Conservation (phyloP, 2,797 vertebrate genomes). For the Octomys mimax region DNA sequence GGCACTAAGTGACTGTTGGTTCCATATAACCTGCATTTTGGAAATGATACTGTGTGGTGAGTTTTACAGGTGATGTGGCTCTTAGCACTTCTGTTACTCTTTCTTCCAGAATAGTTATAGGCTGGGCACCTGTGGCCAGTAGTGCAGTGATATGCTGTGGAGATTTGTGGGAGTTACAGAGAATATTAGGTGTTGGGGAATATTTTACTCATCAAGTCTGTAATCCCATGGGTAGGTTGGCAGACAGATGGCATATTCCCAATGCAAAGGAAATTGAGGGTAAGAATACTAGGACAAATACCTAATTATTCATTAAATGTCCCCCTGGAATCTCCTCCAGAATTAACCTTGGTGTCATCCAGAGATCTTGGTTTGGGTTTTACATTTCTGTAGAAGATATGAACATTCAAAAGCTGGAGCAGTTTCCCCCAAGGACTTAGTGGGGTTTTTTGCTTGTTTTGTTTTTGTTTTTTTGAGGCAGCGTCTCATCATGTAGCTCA, state of each 20-base stretch:
- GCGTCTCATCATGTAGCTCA: neutral
- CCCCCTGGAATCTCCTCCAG: neutral
- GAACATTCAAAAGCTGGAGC: slow-evolving; percentile 51
- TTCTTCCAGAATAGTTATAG: slow-evolving; percentile 20
- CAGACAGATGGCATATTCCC: slow-evolving; percentile 60
- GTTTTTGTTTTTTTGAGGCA: neutral
- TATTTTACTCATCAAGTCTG: slow-evolving; percentile 33
- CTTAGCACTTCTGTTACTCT: neutral
- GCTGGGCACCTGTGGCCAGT: neutral
- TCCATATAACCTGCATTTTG: neutral
- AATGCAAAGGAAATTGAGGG: slow-evolving; percentile 48
- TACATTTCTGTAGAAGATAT: neutral
- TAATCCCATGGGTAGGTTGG: slow-evolving; percentile 59
- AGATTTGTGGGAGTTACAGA: slow-evolving; percentile 28
- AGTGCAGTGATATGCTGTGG: neutral
- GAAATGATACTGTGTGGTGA: neutral
- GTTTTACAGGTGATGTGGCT: neutral
- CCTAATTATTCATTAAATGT: slow-evolving; percentile 62
- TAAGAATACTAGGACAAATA: slow-evolving; percentile 63
- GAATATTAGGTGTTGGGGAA: slow-evolving; percentile 4
- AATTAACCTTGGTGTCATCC: slow-evolving; percentile 35
- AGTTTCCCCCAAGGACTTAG: neutral
- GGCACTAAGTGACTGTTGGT: slow-evolving; percentile 34
- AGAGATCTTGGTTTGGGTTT: slow-evolving; percentile 3
- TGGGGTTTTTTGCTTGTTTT: neutral